A percentile compares a stretch with the other conserved stretches of the same genome.
Conservation (phyloP, 1,140 invertebrate genomes). For the Zelostemma sp. region DNA sequence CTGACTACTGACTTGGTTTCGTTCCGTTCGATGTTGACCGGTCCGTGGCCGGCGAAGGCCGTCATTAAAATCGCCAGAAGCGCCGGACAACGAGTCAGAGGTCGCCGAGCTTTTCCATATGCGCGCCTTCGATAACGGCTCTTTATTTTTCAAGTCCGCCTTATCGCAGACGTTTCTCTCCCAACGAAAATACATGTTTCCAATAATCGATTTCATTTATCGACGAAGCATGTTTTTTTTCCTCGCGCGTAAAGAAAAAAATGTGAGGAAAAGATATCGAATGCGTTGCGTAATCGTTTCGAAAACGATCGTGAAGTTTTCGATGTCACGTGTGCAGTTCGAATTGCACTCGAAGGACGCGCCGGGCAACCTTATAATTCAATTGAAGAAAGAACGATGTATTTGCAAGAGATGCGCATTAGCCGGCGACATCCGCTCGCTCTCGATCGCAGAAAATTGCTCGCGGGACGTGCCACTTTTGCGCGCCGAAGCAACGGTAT, state of each 20-base stretch:
- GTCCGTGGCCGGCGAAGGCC: conserved; percentile 20
- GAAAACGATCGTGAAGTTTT: no score
- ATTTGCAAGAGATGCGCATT: neutral
- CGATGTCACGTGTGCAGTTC: no score
- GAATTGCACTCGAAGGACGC: neutral
- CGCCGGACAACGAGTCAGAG: conserved; percentile 57
- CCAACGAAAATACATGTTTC: no score
- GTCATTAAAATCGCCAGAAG: conserved; percentile 35
- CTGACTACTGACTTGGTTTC: conserved; percentile 4
- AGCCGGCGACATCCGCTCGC: conserved; percentile 8
- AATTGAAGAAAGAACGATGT: neutral
- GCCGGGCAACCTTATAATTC: neutral
- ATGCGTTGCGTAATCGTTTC: no score
- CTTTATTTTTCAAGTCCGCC: conserved; percentile 16
- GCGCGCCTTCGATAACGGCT: conserved; percentile 13
- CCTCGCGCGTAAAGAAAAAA: no score
- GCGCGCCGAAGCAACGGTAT: conserved; percentile 14
- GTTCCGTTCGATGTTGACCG: conserved; percentile 13
- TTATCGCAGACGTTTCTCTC: no score
- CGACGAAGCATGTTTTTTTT: neutral
- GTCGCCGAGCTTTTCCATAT: conserved; percentile 47
- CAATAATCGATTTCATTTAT: neutral
- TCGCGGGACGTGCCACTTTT: conserved; percentile 23
- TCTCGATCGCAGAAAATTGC: conserved; percentile 2
- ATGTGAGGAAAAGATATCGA: no score